Evolutionary conservation across 2,888 invertebrate species (phyloP).

Genomic region (Ryuthela nishihirai): DNA sequence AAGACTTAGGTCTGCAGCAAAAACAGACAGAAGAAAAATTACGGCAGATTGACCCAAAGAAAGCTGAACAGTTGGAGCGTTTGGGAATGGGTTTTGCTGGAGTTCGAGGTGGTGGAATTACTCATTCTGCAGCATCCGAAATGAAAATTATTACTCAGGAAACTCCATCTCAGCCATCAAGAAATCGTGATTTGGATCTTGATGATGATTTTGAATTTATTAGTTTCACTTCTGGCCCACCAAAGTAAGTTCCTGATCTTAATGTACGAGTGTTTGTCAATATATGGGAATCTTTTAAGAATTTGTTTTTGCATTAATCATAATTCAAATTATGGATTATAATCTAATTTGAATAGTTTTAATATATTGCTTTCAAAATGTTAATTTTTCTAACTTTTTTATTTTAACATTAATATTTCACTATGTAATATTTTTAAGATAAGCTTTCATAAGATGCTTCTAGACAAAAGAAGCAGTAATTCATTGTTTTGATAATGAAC

Average conservation of each 20-base stretch:
- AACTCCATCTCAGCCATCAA: conserved; percentile 54
- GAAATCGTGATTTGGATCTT: conserved; percentile 43
- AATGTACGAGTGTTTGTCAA: too few relatives aligned
- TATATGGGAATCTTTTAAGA: neutral
- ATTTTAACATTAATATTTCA: too few relatives aligned
- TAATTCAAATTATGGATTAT: neutral
- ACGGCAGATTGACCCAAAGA: conserved; percentile 70
- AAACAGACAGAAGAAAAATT: conserved; percentile 67
- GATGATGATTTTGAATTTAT: conserved; percentile 53
- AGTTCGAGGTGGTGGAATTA: conserved; percentile 53
- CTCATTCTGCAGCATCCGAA: conserved; percentile 80
- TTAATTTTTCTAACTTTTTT: too few relatives aligned
- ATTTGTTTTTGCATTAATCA: neutral
- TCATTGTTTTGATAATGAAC: too few relatives aligned
- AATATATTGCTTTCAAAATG: too few relatives aligned
- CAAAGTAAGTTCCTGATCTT: conserved; percentile 55
- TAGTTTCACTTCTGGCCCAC: conserved; percentile 57
- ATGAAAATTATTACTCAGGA: conserved; percentile 91
- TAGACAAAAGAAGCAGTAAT: too few relatives aligned
- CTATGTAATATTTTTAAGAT: too few relatives aligned
- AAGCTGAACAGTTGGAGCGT: conserved; percentile 82
- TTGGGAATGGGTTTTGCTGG: conserved; percentile 53
- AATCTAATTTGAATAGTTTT: neutral
- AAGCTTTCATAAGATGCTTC: too few relatives aligned
- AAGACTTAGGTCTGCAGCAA: conserved; percentile 64